Evolutionary conservation across 1,140 invertebrate genomes (phyloP).

Genomic region (Drosophila pseudoananassae): DNA sequence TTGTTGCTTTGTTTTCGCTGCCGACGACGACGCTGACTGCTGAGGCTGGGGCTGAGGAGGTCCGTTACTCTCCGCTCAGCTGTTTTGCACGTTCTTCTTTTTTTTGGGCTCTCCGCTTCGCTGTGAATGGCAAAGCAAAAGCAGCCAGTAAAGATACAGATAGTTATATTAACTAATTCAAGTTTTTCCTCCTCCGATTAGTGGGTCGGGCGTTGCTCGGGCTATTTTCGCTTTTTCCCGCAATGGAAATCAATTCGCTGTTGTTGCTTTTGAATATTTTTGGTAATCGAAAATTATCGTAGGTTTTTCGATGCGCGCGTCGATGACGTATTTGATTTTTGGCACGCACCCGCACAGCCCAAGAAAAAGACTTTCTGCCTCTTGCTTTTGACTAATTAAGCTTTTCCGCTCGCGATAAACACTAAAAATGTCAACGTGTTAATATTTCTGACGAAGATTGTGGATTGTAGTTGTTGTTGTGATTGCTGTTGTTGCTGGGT

Average conservation of each 20-base stretch:
- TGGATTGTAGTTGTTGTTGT: background rate
- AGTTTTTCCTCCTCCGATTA: slow-evolving; percentile 65
- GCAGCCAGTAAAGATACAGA: slow-evolving; percentile 8
- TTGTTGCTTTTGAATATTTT: slow-evolving; percentile 14
- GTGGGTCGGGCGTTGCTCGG: slow-evolving; percentile 40
- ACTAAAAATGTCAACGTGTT: slow-evolving; percentile 61
- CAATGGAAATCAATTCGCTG: slow-evolving; percentile 62
- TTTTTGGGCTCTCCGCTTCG: slow-evolving; percentile 25
- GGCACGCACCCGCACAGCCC: slow-evolving; percentile 59
- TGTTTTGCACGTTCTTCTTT: slow-evolving; percentile 67
- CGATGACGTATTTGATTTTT: slow-evolving; percentile 72
- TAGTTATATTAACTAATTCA: slow-evolving; percentile 73
- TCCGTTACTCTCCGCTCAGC: slow-evolving; percentile 56
- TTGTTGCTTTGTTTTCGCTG: slow-evolving; percentile 44
- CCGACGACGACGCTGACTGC: too few species aligned
- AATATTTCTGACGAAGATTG: slow-evolving; percentile 26
- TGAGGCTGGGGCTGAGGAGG: background rate
- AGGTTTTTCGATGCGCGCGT: slow-evolving; percentile 62
- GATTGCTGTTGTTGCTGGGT: slow-evolving; percentile 4
- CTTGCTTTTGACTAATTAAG: slow-evolving; percentile 30
- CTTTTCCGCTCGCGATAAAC: slow-evolving; percentile 61
- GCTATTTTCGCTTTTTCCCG: slow-evolving; percentile 27
- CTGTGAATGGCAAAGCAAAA: slow-evolving; percentile 49
- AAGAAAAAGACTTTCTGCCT: slow-evolving; percentile 34
- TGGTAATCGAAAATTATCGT: background rate